A percentile compares a stretch with the other conserved stretches of the same genome.
Evolutionary conservation across 2,797 vertebrate species (phyloP).

Genomic region (Bovichtus diacanthus): DNA sequence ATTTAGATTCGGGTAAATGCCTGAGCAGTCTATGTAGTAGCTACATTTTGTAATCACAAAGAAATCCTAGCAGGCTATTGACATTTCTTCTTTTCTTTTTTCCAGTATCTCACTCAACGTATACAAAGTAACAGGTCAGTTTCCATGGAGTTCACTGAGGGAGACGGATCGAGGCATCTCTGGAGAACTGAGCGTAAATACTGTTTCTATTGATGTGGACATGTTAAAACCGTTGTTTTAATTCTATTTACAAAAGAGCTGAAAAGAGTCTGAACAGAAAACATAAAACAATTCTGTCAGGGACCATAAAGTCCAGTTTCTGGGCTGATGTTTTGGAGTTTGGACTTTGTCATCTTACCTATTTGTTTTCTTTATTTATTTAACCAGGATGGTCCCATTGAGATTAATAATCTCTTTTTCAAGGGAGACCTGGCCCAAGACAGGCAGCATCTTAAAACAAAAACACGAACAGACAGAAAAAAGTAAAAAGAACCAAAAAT

Average conservation of each 20-base stretch:
- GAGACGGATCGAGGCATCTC: constrained; percentile 96
- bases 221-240: too few species aligned
- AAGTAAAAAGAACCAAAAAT: too few species aligned
- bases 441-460: too few species aligned
- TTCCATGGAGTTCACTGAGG: constrained; percentile 97
- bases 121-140: constrained; percentile 99
- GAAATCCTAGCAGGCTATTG: not conserved
- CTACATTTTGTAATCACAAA: not conserved
- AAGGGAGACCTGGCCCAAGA: too few species aligned
- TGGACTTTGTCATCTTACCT: not conserved
- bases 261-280: not conserved
- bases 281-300: not conserved
- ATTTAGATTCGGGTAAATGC: not conserved
- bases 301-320: not conserved
- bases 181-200: constrained; percentile 90
- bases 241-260: not conserved
- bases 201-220: not conserved
- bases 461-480: too few species aligned
- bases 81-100: constrained; percentile 27
- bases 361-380: too few species aligned
- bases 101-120: constrained; percentile 91
- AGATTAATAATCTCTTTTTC: too few species aligned
- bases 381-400: too few species aligned
- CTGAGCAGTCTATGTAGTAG: not conserved
- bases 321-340: not conserved